phyloP scores from a whole-genome alignment of 2,888 invertebrate genomes.

The Congeria kusceri region DNA sequence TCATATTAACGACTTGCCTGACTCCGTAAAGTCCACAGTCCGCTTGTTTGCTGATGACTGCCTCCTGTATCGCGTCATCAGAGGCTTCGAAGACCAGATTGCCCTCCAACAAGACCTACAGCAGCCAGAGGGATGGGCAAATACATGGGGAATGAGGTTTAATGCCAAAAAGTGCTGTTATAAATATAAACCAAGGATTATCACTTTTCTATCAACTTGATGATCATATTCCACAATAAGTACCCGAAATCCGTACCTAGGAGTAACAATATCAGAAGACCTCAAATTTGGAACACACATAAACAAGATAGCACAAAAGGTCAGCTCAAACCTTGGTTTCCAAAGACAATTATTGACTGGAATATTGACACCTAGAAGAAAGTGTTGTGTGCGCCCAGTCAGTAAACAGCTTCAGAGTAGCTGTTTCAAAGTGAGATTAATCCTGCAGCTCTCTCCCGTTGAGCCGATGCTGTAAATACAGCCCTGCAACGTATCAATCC shows the following conservation, averaged over 20 bases:
- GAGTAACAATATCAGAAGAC: slow-evolving; percentile 41
- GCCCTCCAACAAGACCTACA: slow-evolving; percentile 19
- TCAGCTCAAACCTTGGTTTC: slow-evolving; percentile 49
- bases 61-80: slow-evolving; percentile 20
- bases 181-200: slow-evolving; percentile 2
- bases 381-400: too few species aligned
- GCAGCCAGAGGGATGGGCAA: slow-evolving; percentile 16
- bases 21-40: slow-evolving; percentile 31
- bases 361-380: too few species aligned
- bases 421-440: too few species aligned
- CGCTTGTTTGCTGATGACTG: slow-evolving; percentile 39
- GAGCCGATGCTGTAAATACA: too few species aligned
- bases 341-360: too few species aligned
- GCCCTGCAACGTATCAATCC: too few species aligned
- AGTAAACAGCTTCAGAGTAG: too few species aligned
- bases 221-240: slow-evolving; percentile 39
- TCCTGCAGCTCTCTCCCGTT: too few species aligned
- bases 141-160: slow-evolving; percentile 16
- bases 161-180: slow-evolving; percentile 28
- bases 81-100: slow-evolving; percentile 9
- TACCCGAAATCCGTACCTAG: slow-evolving; percentile 41
- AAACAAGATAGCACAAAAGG: slow-evolving; percentile 37
- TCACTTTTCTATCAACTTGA: slow-evolving; percentile 27
- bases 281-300: slow-evolving; percentile 53
- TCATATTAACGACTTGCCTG: slow-evolving; percentile 35